Percentiles rank a stretch among this genome's conserved stretches.
These are phyloP conservation scores for Bombus confusus DNA, from an alignment of 1,140 invertebrate genomes.

Conservation along the genomic window DNA sequence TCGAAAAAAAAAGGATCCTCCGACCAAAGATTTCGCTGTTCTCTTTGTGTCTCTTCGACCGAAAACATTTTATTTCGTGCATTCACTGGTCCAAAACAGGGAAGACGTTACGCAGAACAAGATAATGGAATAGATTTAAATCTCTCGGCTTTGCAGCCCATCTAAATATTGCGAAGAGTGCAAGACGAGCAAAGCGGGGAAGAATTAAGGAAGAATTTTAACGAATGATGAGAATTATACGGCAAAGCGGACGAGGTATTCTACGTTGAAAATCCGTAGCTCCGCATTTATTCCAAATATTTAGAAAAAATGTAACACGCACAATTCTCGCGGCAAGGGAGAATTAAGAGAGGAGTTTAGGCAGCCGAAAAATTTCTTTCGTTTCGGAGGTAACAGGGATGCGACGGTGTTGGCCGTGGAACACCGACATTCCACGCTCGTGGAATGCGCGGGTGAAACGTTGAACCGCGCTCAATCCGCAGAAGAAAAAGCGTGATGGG, in stretches of 20 bases:
- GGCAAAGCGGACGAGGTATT: background rate
- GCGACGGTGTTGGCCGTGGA: background rate
- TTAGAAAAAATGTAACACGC: background rate
- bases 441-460: slow-evolving; percentile 45
- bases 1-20: slow-evolving; percentile 35
- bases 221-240: background rate
- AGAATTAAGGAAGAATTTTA: accelerated
- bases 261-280: too few species aligned
- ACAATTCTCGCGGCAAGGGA: too few species aligned
- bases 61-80: background rate
- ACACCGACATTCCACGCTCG: slow-evolving; percentile 31
- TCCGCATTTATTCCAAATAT: background rate
- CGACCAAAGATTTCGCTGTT: slow-evolving; percentile 32
- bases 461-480: slow-evolving; percentile 22
- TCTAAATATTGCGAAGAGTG: background rate
- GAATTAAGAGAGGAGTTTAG: background rate
- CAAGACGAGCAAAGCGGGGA: too few species aligned
- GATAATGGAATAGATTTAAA: background rate
- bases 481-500: slow-evolving; percentile 15
- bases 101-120: too few species aligned
- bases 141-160: background rate
- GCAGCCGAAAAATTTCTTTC: background rate
- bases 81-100: accelerated
- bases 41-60: background rate
- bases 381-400: background rate